Conservation (phyloP, 1,140 invertebrate species). For the Drosophila persimilis region DNA sequence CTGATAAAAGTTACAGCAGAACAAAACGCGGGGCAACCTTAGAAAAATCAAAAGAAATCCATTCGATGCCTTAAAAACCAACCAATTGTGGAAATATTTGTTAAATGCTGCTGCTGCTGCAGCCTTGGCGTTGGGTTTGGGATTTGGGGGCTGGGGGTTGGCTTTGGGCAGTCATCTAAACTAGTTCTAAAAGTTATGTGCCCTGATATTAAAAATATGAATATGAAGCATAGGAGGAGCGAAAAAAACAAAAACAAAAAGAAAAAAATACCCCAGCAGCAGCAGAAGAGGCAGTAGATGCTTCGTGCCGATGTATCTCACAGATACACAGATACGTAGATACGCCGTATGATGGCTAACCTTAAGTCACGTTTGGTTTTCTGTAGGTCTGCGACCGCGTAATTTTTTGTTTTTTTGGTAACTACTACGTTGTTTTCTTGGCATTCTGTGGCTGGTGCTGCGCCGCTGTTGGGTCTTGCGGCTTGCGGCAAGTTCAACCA, state of each 20-base stretch:
- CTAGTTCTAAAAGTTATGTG: constrained; percentile 47
- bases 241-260: constrained; percentile 7
- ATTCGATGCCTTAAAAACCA: constrained; percentile 15
- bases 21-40: constrained; percentile 32
- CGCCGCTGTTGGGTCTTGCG: constrained; percentile 33
- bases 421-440: constrained; percentile 34
- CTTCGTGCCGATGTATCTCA: constrained; percentile 54
- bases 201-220: constrained; percentile 46
- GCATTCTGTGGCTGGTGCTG: constrained; percentile 45
- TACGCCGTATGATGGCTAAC: constrained; percentile 44
- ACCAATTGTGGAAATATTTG: constrained; percentile 42
- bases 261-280: neutral
- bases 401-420: constrained; percentile 37
- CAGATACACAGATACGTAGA: constrained; percentile 9
- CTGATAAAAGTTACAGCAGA: constrained; percentile 55
- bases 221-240: constrained; percentile 24
- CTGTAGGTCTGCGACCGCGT: constrained; percentile 72
- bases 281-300: constrained; percentile 14
- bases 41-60: constrained; percentile 33
- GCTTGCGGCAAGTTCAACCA: constrained; percentile 67
- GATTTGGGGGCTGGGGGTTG: constrained; percentile 1
- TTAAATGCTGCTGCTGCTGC: constrained; percentile 14
- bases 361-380: constrained; percentile 76
- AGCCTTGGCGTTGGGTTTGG: constrained; percentile 28
- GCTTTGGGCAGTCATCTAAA: constrained; percentile 18